phyloP scores from a whole-genome alignment of 2,113 vertebrate species.

The Ovis aries region ARS-UI_Ramb_v3.0 NC_056055.1:53845501-53846000 shows the following conservation, averaged over 20 bases:
- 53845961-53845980: neutral
- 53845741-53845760: neutral
- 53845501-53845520: neutral
- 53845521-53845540: neutral
- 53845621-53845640: neutral
- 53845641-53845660: neutral
- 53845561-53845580: neutral
- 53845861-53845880: neutral
- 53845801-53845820: neutral
- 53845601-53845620: neutral
- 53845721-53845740: neutral
- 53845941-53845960: neutral
- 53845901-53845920: neutral
- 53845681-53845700: neutral
- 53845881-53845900: neutral
- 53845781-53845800: neutral
- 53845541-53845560: neutral
- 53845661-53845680: neutral
- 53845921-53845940: neutral
- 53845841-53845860: neutral
- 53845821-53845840: neutral
- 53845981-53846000: neutral
- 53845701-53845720: neutral
- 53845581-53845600: neutral
- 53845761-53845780: neutral